phyloP scores from a whole-genome alignment of 2,113 vertebrate genomes.

The Pseudorasbora parva region DNA sequence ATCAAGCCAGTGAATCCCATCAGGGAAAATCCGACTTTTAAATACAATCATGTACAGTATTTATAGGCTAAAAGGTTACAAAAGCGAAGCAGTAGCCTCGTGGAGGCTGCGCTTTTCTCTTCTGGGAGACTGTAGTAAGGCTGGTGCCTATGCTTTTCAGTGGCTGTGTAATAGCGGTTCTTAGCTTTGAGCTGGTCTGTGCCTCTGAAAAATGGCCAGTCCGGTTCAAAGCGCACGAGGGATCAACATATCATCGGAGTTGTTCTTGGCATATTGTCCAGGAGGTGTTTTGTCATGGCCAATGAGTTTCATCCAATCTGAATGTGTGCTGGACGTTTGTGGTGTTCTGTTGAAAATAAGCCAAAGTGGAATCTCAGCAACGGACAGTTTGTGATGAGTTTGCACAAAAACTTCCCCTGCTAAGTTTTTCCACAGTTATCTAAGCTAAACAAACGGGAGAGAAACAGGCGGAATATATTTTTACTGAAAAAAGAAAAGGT shows the following conservation, averaged over 20 bases:
- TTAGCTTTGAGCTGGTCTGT: constrained; percentile 46
- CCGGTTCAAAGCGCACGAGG: not conserved
- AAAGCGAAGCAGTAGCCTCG: constrained; percentile 48
- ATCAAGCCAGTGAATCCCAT: constrained; percentile 47
- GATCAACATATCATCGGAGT: constrained; percentile 28
- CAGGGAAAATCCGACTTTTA: constrained; percentile 51
- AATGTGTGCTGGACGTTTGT: constrained; percentile 59
- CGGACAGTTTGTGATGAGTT: constrained; percentile 60
- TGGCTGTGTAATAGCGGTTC: constrained; percentile 45
- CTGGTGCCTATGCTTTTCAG: constrained; percentile 40
- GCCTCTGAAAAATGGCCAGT: constrained; percentile 27
- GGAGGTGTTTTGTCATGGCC: not conserved
- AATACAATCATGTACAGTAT: constrained; percentile 54
- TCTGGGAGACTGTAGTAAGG: constrained; percentile 48
- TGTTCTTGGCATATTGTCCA: constrained; percentile 5
- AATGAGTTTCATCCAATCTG: constrained; percentile 46
- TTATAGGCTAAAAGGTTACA: constrained; percentile 47
- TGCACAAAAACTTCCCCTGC: constrained; percentile 70
- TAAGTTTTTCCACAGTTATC: constrained; percentile 59
- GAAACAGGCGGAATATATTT: constrained; percentile 51
- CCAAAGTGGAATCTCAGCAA: constrained; percentile 69
- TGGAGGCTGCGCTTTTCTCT: constrained; percentile 24
- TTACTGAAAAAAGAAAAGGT: constrained; percentile 34
- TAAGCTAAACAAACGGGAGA: constrained; percentile 52
- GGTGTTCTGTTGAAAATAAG: constrained; percentile 59